Evolutionary conservation across 2,888 invertebrate genomes (phyloP), one percentile per base, ranked within the genome.

Genomic region (Ernsta delagoae): DNA sequence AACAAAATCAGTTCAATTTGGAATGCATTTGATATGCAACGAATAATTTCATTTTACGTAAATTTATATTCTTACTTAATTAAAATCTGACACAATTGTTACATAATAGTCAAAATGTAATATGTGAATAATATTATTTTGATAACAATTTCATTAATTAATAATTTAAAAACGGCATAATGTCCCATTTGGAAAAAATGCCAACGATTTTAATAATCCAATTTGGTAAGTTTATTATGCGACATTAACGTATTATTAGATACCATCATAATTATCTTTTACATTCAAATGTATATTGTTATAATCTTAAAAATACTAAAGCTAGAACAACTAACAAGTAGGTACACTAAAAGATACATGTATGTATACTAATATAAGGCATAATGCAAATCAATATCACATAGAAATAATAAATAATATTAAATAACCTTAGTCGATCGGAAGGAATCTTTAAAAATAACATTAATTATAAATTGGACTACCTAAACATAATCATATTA

Each of bases 1-100:
- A 65, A 70, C 62, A n/a, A 70, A 48, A 50, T 70, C 70, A 71
- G 61, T 70, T 66, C 70, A 73, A 71, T 70, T 72, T 72, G 75
- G 75, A 75, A 75, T 75, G 75, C 69, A 67, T 70, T 59, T 60
- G 56, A 64, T 70, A 64, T 70, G 50, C 31, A 48, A 59, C n/a
- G 39, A 60, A 64, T 62, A 41, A 9, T 45, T 61, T 61, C 48
- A 24, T 54, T n/a, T 9, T 41, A 56, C 60, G 12, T 43, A 6
- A 8, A 39, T 36, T 36, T 36, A 36, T 36, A 6, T 5, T 11
- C 0, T 59, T 16, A 61, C 43, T 31, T 45, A 45, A 48, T 48
- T 48, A n/a, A n/a, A 48, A 48, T n/a, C n/a, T 5, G 45, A 48
- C 45, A 12, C 5, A n/a, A n/a, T 48, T 48, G n/a, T 48, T 48